These are phyloP conservation scores for Karalla daura DNA, from an alignment of 2,797 vertebrate species.

Conservation along the genomic window DNA sequence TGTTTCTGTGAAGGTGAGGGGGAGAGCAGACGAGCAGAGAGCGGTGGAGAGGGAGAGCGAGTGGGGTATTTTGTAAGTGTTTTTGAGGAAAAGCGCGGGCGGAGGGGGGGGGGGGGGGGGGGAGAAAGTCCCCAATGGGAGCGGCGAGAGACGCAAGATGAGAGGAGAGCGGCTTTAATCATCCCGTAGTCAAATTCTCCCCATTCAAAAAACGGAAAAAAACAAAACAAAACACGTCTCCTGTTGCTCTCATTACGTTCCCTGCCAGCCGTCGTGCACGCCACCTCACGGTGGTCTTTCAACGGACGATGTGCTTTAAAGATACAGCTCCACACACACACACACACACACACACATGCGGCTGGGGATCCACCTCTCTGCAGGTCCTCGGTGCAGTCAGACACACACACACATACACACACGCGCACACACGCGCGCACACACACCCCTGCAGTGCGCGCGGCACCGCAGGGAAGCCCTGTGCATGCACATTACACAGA, in stretches of 20 bases:
- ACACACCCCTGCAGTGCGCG: slow-evolving; percentile 50
- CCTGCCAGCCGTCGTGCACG: slow-evolving; percentile 3
- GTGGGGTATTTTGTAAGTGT: slow-evolving; percentile 20
- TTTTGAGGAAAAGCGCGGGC: slow-evolving; percentile 13
- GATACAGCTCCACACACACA: slow-evolving; percentile 4
- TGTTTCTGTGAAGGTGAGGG: slow-evolving; percentile 18
- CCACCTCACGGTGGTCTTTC: not conserved
- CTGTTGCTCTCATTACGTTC: slow-evolving; percentile 18
- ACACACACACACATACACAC: no score
- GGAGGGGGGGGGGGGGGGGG: slow-evolving; percentile 23
- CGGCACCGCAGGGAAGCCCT: slow-evolving; percentile 41
- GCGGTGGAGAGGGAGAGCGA: not conserved
- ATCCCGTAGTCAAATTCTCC: slow-evolving; percentile 11
- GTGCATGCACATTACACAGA: slow-evolving; percentile 52
- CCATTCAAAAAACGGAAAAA: slow-evolving; percentile 15
- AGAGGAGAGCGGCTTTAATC: slow-evolving; percentile 40
- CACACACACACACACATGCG: no score
- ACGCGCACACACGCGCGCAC: no score
- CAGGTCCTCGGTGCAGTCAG: slow-evolving; percentile 13
- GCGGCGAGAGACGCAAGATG: slow-evolving; percentile 9
- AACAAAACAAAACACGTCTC: no score
- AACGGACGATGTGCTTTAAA: not conserved
- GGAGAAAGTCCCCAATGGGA: slow-evolving; percentile 7
- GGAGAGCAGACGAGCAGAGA: slow-evolving; percentile 14
- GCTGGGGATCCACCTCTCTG: slow-evolving; percentile 17